Conservation (phyloP, 1,140 invertebrate species). For the Hylyphantes graminicola region DNA sequence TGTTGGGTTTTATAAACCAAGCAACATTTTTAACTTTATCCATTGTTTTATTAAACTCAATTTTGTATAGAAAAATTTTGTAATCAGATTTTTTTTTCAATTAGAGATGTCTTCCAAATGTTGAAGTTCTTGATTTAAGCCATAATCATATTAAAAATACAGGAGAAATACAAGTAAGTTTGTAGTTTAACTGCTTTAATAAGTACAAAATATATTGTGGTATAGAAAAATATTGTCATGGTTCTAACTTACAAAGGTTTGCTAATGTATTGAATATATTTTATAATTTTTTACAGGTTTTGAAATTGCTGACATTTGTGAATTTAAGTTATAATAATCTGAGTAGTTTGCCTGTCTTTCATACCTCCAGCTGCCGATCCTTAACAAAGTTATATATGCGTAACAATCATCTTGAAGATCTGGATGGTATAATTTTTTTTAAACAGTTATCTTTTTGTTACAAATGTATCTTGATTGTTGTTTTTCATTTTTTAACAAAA, state of each 20-base stretch:
- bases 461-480: too few species aligned
- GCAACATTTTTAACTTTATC: too few species aligned
- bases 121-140: slow-evolving; percentile 51
- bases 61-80: background rate
- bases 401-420: slow-evolving; percentile 41
- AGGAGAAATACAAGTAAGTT: slow-evolving; percentile 38
- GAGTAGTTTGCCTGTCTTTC: slow-evolving; percentile 14
- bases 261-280: background rate
- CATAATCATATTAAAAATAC: slow-evolving; percentile 44
- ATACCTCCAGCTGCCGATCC: background rate
- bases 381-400: slow-evolving; percentile 32
- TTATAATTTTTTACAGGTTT: slow-evolving; percentile 10
- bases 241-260: background rate
- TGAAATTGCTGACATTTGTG: slow-evolving; percentile 32
- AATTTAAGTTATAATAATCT: slow-evolving; percentile 47
- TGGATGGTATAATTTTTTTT: slow-evolving; percentile 12
- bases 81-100: slow-evolving; percentile 8
- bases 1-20: too few species aligned
- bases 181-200: too few species aligned
- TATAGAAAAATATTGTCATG: background rate
- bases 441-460: background rate
- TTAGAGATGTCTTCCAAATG: slow-evolving; percentile 38
- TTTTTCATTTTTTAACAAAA: too few species aligned
- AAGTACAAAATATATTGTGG: too few species aligned
- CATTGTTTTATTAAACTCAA: background rate